Conservation (phyloP, 2,797 vertebrate species). For the Betta splendens region DNA sequence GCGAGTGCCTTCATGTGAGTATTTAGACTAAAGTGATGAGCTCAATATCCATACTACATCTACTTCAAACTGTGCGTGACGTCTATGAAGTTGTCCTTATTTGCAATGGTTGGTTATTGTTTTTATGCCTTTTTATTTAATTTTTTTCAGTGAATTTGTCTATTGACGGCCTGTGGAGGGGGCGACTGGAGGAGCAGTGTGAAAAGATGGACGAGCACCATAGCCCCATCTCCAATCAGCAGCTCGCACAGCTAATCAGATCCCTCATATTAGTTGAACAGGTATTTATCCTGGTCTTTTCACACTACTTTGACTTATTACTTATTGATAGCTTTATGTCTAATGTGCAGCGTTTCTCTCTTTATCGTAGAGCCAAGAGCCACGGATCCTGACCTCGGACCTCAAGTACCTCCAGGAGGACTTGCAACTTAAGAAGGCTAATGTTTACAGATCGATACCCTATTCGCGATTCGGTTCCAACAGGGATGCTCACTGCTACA, state of each 20-base stretch:
- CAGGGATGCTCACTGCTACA: conserved; percentile 82
- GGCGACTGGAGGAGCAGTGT: conserved; percentile 52
- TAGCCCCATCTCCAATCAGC: conserved; percentile 69
- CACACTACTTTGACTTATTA: fast-evolving
- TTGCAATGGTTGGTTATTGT: neutral
- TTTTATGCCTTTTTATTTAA: conserved; percentile 7
- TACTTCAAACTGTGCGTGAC: too few species aligned
- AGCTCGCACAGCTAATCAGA: conserved; percentile 75
- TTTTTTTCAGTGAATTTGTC: conserved; percentile 60
- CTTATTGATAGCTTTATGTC: too few species aligned
- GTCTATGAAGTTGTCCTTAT: neutral
- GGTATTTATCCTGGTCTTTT: conserved; percentile 43
- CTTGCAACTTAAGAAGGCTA: conserved; percentile 77
- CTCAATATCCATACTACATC: too few species aligned
- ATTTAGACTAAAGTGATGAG: too few species aligned
- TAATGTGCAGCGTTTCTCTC: neutral
- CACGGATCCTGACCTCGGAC: conserved; percentile 54
- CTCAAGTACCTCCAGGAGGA: conserved; percentile 79
- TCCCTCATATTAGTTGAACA: conserved; percentile 76
- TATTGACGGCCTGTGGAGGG: conserved; percentile 39
- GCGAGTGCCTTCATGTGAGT: conserved; percentile 57
- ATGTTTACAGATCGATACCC: conserved; percentile 79
- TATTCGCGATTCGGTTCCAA: conserved; percentile 82
- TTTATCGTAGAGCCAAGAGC: conserved; percentile 63
- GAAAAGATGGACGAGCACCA: conserved; percentile 62